phyloP scores from a whole-genome alignment of 1,140 invertebrate species.

The Drosophila ohnishii region DNA sequence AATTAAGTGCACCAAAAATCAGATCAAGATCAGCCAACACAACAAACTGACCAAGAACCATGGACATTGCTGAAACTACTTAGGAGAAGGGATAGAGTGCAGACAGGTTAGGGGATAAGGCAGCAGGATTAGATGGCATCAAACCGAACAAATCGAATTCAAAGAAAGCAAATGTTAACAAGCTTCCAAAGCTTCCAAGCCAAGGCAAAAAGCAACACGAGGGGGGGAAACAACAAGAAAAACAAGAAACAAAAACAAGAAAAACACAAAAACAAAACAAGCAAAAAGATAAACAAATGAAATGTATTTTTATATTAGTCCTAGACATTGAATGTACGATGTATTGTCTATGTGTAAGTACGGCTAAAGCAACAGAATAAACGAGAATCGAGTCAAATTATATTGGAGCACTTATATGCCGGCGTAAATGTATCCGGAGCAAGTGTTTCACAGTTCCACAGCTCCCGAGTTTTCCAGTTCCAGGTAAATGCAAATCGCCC shows the following conservation, averaged over 20 bases:
- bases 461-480: conserved; percentile 2
- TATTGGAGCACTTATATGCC: conserved; percentile 32
- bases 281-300: conserved; percentile 50
- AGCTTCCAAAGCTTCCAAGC: conserved; percentile 53
- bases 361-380: conserved; percentile 39
- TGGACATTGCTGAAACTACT: conserved; percentile 43
- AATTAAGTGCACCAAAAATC: conserved; percentile 7
- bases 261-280: conserved; percentile 5
- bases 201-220: conserved; percentile 57
- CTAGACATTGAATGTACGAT: conserved; percentile 59
- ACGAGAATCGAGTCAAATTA: conserved; percentile 53
- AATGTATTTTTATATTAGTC: conserved; percentile 79
- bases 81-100: not conserved
- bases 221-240: conserved; percentile 1
- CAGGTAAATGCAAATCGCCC: conserved; percentile 42
- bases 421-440: conserved; percentile 26
- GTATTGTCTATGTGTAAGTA: conserved; percentile 57
- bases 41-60: conserved; percentile 33
- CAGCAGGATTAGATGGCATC: conserved; percentile 8
- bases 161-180: conserved; percentile 49
- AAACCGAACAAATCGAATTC: conserved; percentile 44
- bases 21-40: not conserved
- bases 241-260: not conserved
- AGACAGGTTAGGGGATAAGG: not conserved
- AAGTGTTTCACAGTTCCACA: conserved; percentile 9